Evolutionary conservation across 2,113 vertebrate genomes (phyloP).

Genomic region (Irena cyanogastra): DNA sequence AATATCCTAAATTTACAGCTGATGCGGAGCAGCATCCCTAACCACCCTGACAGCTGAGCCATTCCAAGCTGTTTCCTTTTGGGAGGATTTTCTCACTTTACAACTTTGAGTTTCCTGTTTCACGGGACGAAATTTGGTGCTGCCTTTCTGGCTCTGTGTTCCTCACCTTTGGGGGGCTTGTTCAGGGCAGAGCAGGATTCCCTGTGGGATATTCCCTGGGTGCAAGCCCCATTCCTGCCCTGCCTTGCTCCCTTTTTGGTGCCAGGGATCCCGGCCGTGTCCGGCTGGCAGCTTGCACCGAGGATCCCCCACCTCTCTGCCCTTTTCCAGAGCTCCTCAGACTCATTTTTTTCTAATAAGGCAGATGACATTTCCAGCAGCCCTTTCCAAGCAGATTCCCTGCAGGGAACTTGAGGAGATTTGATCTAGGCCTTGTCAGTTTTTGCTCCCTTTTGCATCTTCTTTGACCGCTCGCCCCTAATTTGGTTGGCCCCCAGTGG

Average conservation of each 20-base stretch:
- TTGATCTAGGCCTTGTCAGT: not conserved
- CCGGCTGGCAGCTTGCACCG: rapidly evolving
- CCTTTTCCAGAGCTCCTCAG: not conserved
- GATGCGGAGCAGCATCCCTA: not conserved
- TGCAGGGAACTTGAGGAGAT: not conserved
- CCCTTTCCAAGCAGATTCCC: not conserved
- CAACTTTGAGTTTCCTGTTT: not conserved
- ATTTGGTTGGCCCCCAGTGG: not conserved
- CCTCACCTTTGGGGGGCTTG: rapidly evolving
- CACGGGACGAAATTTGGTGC: rapidly evolving
- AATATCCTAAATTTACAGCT: not conserved
- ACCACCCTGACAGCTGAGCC: not conserved
- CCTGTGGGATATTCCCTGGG: not conserved
- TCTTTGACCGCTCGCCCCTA: not conserved
- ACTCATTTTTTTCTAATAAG: not conserved
- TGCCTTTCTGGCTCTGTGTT: not conserved
- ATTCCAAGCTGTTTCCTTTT: not conserved
- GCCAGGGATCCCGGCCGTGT: not conserved
- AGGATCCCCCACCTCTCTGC: not conserved
- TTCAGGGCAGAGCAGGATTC: rapidly evolving
- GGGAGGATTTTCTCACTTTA: not conserved
- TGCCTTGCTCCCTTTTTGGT: not conserved
- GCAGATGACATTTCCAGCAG: slow-evolving; percentile 6
- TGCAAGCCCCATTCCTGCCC: not conserved
- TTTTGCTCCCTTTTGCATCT: not conserved